Evolutionary conservation across 2,113 vertebrate species (phyloP).

Genomic region (Ifrita kowaldi): DNA sequence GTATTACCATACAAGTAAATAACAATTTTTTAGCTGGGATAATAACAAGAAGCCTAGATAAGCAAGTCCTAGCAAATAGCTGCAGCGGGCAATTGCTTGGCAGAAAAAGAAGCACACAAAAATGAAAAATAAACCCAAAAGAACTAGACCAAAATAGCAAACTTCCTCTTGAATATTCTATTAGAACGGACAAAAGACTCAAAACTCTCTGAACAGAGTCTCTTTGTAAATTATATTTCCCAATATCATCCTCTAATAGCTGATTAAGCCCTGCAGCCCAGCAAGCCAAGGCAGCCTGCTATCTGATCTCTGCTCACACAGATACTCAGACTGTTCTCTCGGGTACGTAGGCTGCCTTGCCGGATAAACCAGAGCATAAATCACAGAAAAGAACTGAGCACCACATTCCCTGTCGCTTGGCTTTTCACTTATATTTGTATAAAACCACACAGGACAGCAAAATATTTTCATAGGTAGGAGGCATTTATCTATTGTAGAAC

Average conservation of each 20-base stretch:
- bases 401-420: neutral
- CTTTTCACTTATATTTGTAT: neutral
- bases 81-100: neutral
- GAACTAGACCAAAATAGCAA: neutral
- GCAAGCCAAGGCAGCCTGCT: neutral
- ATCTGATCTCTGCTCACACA: neutral
- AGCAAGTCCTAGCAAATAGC: neutral
- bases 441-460: neutral
- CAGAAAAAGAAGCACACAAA: neutral
- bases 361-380: neutral
- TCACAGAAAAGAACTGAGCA: neutral
- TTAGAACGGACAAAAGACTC: neutral
- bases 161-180: neutral
- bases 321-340: neutral
- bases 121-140: neutral
- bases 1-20: neutral
- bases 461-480: conserved; percentile 21
- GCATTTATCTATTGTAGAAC: neutral
- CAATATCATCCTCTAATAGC: neutral
- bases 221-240: neutral
- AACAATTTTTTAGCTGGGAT: neutral
- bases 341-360: neutral
- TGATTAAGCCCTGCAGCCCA: neutral
- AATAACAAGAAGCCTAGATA: neutral
- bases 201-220: neutral